Evolutionary conservation across 1,140 invertebrate genomes (phyloP).

Genomic region (Scaptomyza montana): DNA sequence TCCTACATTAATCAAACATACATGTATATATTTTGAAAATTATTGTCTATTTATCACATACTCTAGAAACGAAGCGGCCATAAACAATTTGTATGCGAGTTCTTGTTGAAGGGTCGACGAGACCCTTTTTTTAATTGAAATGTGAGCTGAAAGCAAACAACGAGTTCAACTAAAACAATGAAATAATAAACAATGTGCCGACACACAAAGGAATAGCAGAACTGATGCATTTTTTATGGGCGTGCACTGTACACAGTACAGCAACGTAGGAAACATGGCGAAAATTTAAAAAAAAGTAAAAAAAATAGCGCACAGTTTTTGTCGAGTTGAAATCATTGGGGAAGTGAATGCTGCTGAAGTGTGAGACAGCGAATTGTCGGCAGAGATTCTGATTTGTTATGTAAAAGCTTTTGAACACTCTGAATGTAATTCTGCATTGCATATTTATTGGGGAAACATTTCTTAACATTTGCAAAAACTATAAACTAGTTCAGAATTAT

Average conservation of each 20-base stretch:
- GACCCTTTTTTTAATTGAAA: slow-evolving; percentile 41
- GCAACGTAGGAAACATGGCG: neutral
- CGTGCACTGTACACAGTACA: neutral
- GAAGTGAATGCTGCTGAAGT: neutral
- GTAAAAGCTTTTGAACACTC: neutral
- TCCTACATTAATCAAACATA: slow-evolving; percentile 13
- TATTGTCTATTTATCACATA: neutral
- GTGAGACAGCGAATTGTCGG: slow-evolving; percentile 1
- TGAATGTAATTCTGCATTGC: neutral
- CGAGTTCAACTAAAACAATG: slow-evolving; percentile 38
- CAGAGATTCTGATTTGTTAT: slow-evolving; percentile 36
- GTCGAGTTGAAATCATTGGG: slow-evolving; percentile 10
- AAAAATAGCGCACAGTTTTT: slow-evolving; percentile 38
- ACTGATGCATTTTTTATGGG: slow-evolving; percentile 47
- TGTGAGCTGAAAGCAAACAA: slow-evolving; percentile 22
- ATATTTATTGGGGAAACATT: slow-evolving; percentile 14
- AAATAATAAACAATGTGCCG: slow-evolving; percentile 37
- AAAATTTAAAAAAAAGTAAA: slow-evolving; percentile 23
- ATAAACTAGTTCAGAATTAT: neutral
- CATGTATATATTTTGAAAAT: neutral
- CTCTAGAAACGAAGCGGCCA: slow-evolving; percentile 3
- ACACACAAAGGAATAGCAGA: slow-evolving; percentile 50
- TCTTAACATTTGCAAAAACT: too few relatives aligned
- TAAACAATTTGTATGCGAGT: neutral
- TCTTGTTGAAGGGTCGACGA: slow-evolving; percentile 2